Base-by-base conservation (phyloP, 2,888 invertebrate genomes). In the Malacosoma neustria region DNA sequence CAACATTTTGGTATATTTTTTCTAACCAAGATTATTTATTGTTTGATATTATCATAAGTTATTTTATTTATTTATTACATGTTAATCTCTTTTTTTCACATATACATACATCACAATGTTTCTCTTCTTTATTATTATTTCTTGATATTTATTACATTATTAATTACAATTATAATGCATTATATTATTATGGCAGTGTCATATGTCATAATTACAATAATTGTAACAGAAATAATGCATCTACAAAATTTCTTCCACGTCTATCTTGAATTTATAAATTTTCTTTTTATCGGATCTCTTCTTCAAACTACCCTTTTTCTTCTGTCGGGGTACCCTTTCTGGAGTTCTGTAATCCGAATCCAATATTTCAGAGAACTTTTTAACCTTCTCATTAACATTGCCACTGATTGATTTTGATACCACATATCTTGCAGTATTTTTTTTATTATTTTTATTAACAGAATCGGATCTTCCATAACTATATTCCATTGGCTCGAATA, bases 351-450 rank as follows among this genome's bases (percentile, higher is more conserved):
- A 43, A 41, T 70, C 68, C 2, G 65, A 64, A n/a, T 62, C 56
- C 2, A 60, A 54, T 1, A 46, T 58, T 40, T 67, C 77, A 0
- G 79, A 72, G 41, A 86, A 86, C 45, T 72, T 77, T 44, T 71
- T 76, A 6, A 86, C 77, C 58, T 79, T 86, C n/a, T 85, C 82
- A 29, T 74, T 68, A 0, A 86, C 87, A 44, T 76, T 84, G 1
- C 82, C 80, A 33, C 63, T 55, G 13, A 72, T 64, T 2, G 64
- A 57, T 46, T 65, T 74, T 0, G 70, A 56, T 2, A 70, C 58
- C 2, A 66, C 41, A 7, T 73, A 67, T 22, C 59, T 65, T 11
- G 51, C 43, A 1, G 67, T 64, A 4, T 45, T 59, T 44, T 48
- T 61, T 38, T 56, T 68, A 54, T 60, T 51, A 40, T 65, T 72